Base-by-base conservation (phyloP, 2,113 vertebrate species). In the Neomonachus schauinslandi region DNA sequence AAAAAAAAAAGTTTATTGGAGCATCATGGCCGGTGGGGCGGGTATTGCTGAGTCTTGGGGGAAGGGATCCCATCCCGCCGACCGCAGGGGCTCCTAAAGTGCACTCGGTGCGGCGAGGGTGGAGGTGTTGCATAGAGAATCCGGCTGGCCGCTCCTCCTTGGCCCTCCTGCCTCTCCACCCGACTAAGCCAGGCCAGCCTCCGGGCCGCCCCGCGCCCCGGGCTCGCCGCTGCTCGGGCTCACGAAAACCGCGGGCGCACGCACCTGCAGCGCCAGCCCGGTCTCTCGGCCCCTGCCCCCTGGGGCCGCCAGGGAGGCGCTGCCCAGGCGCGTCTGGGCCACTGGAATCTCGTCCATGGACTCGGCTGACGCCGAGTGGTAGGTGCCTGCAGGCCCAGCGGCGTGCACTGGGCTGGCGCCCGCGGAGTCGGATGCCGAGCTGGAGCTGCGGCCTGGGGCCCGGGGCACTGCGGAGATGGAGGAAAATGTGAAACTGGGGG, bases 341-440 rank as follows among this genome's bases (percentile, higher is more conserved):
- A 99, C 99, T 0, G 99, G 99, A 82, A 99, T 99, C 98, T 99
- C 99, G 92, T 99, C 99, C 99, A 99, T 97, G 85, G 99, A 99
- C 96, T 99, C 99, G 0, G 99, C 99, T 0, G 99, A 99, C 97
- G 99, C 99, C 0, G 99, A 99, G 95, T 99, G 99, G 98, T 99
- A 99, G 82, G 99, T 99, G 39, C 98, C 98, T 0, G 99, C 99
- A 22, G 99, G 98, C 14, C 98, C 99, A 0, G 99, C 98, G 0
- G 99, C 98, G 94, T 98, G 99, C 67, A 99, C 96, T 0, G 98
- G 97, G 55, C 98, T 59, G 82, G 98, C 19, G 42, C 83, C 53
- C 0, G 46, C 72, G 26, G 99, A 99, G 92, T 98, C 88, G 3
- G 89, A 98, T 1, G 96, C 82, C 9, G 95, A 96, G 53, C 95